Conservation (phyloP, 2,888 invertebrate genomes). For the Agriotes lineatus region DNA sequence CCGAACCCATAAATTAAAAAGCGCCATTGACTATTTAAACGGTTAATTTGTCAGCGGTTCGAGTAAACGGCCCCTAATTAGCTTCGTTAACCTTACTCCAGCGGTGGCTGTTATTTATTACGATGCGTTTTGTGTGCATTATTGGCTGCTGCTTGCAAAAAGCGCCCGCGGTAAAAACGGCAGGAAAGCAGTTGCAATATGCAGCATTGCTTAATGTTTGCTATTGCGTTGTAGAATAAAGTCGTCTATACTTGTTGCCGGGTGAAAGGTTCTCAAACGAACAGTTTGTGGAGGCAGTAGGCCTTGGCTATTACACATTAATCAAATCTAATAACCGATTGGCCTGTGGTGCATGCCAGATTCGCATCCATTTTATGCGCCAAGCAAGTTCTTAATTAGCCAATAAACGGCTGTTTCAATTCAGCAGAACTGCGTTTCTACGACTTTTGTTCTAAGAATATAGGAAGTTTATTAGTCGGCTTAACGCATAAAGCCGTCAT, state of each 20-base stretch:
- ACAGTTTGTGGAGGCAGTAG: not conserved
- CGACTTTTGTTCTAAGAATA: too few relatives aligned
- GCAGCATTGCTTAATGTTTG: constrained; percentile 11
- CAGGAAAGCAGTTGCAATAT: constrained; percentile 10
- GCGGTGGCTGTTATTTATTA: constrained; percentile 7
- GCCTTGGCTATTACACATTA: not conserved
- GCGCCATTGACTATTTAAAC: not conserved
- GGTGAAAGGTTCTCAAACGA: constrained; percentile 4
- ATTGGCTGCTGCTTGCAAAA: not conserved
- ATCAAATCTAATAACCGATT: constrained; percentile 3
- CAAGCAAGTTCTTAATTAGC: not conserved
- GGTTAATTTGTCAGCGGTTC: constrained; percentile 3
- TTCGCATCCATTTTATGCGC: not conserved
- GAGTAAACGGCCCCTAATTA: not conserved
- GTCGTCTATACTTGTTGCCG: constrained; percentile 4
- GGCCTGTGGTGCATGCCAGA: not conserved
- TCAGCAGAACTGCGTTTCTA: not conserved
- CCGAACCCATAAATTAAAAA: not conserved
- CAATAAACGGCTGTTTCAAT: too few relatives aligned
- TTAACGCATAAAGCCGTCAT: too few relatives aligned
- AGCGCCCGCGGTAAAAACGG: not conserved
- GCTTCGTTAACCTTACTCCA: not conserved
- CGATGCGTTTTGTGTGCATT: not conserved
- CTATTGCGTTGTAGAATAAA: constrained; percentile 12
- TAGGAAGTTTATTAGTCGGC: too few relatives aligned